Evolutionary conservation across 2,113 vertebrate genomes (phyloP), one percentile per base, ranked within the genome.

Genomic region (Haliaeetus leucogaster): DNA sequence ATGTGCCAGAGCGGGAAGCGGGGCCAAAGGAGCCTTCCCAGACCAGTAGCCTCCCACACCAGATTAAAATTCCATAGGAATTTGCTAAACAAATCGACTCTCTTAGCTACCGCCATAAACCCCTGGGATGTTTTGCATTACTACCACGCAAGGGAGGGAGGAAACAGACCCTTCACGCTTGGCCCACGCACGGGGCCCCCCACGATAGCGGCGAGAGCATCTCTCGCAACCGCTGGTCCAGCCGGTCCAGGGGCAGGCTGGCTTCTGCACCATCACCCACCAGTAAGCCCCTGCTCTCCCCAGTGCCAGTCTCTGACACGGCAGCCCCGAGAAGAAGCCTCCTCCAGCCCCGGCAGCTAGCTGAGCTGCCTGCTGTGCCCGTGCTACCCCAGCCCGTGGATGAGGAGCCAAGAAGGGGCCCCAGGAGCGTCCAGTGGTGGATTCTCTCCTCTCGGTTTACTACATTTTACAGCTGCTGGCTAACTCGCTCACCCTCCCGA

Each of bases 1-100:
- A 82, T 27, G 87, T 55, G 82, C 95, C 45, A 6, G 82, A 82
- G 55, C 0, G 52, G 68, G 73, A 66, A 93, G 62, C 1, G 23
- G 52, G 90, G 83, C 80, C 89, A n/a, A 71, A 63, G 29, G 68
- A 91, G 81, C 88, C 88, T 71, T 82, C 89, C 70, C 93, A 66
- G 93, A 84, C 26, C 91, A 89, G 76, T 38, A 74, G 87, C 91
- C 93, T 96, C 91, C 93, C 92, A 84, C 84, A 65, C 23, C 86
- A 76, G 92, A 90, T 96, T 91, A 92, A 97, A 88, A 95, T 92
- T 95, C 95, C 94, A 21, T 52, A 36, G 52, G 90, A 94, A 88
- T 90, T 90, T 79, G 61, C 90, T 45, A 87, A 95, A 65, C 93
- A 94, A 88, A 71, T 16, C 25, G 18, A 67, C 27, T 53, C 82